Conservation (phyloP, 2,888 invertebrate species). For the Drosophila hamatofila region DNA sequence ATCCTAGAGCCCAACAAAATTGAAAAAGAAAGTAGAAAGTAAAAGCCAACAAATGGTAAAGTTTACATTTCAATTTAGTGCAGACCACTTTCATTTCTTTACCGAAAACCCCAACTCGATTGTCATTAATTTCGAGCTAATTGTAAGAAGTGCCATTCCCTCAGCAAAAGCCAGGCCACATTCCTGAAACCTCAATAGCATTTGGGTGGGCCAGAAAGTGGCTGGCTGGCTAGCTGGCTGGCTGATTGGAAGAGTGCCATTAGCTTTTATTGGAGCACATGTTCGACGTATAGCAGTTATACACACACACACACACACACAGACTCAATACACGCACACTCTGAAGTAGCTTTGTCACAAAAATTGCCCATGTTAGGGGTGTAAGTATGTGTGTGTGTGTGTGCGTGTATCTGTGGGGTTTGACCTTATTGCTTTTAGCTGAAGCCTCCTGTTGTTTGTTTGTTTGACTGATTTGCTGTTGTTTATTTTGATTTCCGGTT, state of each 20-base stretch:
- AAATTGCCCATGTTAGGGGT: constrained; percentile 55
- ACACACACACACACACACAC: constrained; percentile 17
- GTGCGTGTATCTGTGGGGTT: constrained; percentile 2
- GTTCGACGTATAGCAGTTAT: constrained; percentile 24
- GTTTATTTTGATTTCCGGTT: constrained; percentile 80
- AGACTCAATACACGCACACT: not conserved
- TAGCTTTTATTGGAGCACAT: constrained; percentile 66
- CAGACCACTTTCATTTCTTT: constrained; percentile 9
- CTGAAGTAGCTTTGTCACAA: constrained; percentile 63
- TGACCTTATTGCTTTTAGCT: constrained; percentile 76
- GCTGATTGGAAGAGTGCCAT: constrained; percentile 56
- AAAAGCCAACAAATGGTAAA: not conserved
- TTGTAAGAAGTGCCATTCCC: constrained; percentile 39
- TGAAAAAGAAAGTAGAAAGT: not conserved
- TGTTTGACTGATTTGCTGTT: constrained; percentile 79
- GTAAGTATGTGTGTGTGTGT: too few relatives aligned
- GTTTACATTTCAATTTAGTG: constrained; percentile 5
- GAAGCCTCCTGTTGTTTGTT: constrained; percentile 59
- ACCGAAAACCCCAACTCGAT: constrained; percentile 11
- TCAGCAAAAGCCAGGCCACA: not conserved
- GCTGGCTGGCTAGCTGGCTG: constrained; percentile 25
- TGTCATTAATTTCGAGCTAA: constrained; percentile 62
- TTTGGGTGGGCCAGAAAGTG: constrained; percentile 40
- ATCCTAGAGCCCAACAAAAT: not conserved
- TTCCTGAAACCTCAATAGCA: constrained; percentile 30